Conservation (phyloP, 2,888 invertebrate genomes). For the Frankliniella fusca region DNA sequence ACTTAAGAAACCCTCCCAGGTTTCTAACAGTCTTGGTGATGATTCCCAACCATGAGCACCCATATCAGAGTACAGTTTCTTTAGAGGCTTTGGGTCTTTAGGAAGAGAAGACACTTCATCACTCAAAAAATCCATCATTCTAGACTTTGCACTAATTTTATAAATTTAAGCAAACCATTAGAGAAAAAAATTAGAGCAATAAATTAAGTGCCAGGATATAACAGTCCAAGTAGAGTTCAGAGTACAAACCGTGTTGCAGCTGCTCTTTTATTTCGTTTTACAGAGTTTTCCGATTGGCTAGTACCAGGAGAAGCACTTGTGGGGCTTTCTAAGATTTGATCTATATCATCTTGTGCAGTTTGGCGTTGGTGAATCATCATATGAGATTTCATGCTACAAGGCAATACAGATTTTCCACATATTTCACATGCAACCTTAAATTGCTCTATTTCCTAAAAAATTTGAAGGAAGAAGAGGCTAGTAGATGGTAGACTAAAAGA, state of each 20-base stretch:
- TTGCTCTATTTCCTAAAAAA: constrained; percentile 49
- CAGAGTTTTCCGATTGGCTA: not conserved
- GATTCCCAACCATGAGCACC: not conserved
- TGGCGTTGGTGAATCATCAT: constrained; percentile 45
- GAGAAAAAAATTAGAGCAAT: constrained; percentile 2
- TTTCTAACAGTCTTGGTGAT: not conserved
- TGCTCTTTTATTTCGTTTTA: constrained; percentile 44
- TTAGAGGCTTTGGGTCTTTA: not conserved
- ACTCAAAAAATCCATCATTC: constrained; percentile 44
- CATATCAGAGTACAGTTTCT: not conserved
- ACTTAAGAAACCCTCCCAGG: not conserved
- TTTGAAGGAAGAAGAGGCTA: not conserved
- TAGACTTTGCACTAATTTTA: constrained; percentile 43
- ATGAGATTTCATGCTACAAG: constrained; percentile 58
- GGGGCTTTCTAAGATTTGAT: constrained; percentile 18
- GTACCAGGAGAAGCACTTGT: not conserved
- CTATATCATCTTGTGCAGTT: constrained; percentile 33
- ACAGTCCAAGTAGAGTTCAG: too few relatives aligned
- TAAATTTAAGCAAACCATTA: constrained; percentile 30
- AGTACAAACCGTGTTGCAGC: constrained; percentile 50
- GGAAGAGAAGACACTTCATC: constrained; percentile 37
- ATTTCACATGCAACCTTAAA: constrained; percentile 53
- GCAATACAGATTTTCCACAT: constrained; percentile 54
- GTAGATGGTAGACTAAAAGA: not conserved
- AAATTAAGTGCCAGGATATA: too few relatives aligned